Evolutionary conservation across 1,140 invertebrate genomes (phyloP), one percentile per base, ranked within the genome.

Genomic region (Microplitis demolitor): DNA sequence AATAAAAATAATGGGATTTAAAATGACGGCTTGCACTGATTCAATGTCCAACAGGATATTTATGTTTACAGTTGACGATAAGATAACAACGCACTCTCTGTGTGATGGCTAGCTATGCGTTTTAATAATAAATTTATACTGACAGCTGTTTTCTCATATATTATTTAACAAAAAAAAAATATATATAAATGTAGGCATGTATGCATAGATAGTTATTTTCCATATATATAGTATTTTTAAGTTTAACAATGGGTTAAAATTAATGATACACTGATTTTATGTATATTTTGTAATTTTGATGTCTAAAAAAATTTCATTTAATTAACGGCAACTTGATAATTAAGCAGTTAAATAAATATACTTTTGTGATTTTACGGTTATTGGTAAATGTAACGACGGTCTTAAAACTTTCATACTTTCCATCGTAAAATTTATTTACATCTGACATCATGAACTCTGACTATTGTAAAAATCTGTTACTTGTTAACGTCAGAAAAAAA

Each of bases 11-110:
- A 50, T 51, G 37, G 16, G 4, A 66, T 66, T 66, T 39, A 66
- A 34, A 71, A 60, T 63, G 69, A 63, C 69, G 35, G 69, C 34
- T 71, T 61, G 45, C 33, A 45, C 67, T 34, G 61, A 71, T 63
- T 71, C 60, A 71, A 71, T 71, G 69, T 71, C 45, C 58, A 53
- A 51, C 63, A 60, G 69, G 58, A 71, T 71, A 71, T 71, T 71
- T 71, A 71, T 63, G 69, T 71, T 71, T 71, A 50, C 58, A 33
- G 56, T 71, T 34, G 34, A 50, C 60, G 69, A 71, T 71, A 71
- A 71, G 69, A 71, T 71, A 71, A 71, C 60, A 61, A 37, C 35
- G 56, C 33, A 53, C 39, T 67, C 4, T 51, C 51, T 54, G 33
- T 37, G 39, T 61, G 58, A 69, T 61, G 35, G 35, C 8, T 4